Percentiles rank a stretch among this genome's conserved stretches.
Conservation (phyloP, 2,113 vertebrate species). For the Calidris pugnax region DNA sequence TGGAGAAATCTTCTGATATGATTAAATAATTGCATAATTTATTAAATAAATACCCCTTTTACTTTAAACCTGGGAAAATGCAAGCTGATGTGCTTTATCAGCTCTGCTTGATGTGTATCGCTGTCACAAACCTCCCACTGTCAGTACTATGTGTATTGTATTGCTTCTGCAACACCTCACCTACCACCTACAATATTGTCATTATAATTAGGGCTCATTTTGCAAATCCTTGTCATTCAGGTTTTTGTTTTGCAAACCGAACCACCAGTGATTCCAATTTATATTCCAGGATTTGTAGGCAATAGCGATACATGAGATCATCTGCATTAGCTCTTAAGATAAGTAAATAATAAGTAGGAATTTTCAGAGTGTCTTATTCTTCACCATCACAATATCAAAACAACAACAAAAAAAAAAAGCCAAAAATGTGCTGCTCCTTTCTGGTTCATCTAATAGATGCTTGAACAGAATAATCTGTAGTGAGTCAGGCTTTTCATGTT, state of each 20-base stretch:
- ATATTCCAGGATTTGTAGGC: not conserved
- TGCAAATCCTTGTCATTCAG: slow-evolving; percentile 6
- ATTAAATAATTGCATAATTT: not conserved
- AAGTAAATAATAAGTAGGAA: not conserved
- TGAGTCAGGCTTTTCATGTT: not conserved
- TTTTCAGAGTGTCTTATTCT: not conserved
- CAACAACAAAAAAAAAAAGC: not conserved
- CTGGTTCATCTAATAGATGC: not conserved
- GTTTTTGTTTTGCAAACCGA: not conserved
- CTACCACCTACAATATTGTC: not conserved
- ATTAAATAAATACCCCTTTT: not conserved
- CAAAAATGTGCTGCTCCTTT: not conserved
- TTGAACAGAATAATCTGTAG: not conserved
- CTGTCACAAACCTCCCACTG: not conserved
- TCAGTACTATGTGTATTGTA: not conserved
- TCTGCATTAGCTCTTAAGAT: not conserved
- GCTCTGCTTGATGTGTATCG: not conserved
- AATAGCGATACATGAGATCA: not conserved
- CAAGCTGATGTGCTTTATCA: not conserved
- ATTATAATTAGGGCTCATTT: not conserved
- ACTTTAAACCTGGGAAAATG: not conserved
- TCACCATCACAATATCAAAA: not conserved
- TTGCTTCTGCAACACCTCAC: not conserved
- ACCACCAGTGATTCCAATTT: not conserved
- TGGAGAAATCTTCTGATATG: not conserved